Conservation (phyloP, 1,140 invertebrate genomes). For the Semibalanus balanoides region DNA sequence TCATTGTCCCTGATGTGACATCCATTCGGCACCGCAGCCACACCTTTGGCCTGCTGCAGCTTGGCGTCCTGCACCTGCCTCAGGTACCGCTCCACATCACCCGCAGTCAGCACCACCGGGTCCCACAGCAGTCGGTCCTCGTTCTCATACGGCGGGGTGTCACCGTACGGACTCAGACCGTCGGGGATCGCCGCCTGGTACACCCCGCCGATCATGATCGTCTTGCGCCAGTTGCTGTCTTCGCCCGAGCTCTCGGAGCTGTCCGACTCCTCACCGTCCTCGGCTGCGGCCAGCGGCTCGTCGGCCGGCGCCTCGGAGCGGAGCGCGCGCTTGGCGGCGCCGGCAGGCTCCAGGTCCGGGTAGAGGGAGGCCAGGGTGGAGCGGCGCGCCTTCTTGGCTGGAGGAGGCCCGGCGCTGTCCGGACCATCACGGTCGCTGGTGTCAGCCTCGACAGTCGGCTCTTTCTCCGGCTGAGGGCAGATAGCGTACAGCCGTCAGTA, state of each 20-base stretch:
- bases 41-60: constrained; percentile 32
- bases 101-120: constrained; percentile 55
- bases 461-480: neutral
- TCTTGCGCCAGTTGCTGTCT: constrained; percentile 33
- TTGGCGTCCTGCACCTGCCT: constrained; percentile 45
- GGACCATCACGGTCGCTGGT: neutral
- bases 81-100: constrained; percentile 66
- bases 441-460: neutral
- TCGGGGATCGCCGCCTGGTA: constrained; percentile 89
- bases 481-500: too few relatives aligned
- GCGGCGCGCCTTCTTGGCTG: constrained; percentile 7
- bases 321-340: constrained; percentile 7
- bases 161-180: constrained; percentile 76
- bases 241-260: constrained; percentile 20
- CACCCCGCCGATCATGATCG: constrained; percentile 88
- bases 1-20: constrained; percentile 82
- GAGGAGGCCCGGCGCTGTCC: neutral
- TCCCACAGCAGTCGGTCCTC: constrained; percentile 91
- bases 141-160: constrained; percentile 80
- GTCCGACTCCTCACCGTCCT: constrained; percentile 16
- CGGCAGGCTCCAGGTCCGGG: constrained; percentile 12
- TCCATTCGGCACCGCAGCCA: constrained; percentile 51
- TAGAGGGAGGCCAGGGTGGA: constrained; percentile 3
- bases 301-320: constrained; percentile 32
- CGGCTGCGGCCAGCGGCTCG: constrained; percentile 35